Base-by-base conservation (phyloP, 2,113 vertebrate genomes). In the Stegastes partitus region DNA sequence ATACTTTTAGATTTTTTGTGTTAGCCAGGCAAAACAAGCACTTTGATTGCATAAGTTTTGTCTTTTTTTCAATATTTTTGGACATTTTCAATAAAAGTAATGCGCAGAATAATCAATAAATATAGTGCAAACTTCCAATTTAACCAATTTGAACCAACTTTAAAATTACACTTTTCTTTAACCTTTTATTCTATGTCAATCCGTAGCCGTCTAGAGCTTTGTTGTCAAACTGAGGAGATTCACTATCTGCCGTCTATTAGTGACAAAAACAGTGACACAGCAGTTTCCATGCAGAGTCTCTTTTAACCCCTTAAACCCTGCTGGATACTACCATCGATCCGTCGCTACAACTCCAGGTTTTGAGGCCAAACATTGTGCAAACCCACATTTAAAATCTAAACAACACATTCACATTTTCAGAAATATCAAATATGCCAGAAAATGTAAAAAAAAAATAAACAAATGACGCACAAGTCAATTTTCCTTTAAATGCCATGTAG, bases 261-360 rank as follows among this genome's bases (percentile, higher is more conserved):
- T 67, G 11, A n/a, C 5, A 56, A 42, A 67, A 3, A 75, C 31
- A 47, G 2, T 4, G 25, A 65, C n/a, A 59, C 39, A 79, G 50
- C 56, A 50, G 34, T 47, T 65, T 78, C 58, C 63, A 45, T 44
- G 45, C 57, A 50, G 47, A 68, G 44, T 45, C 21, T 45, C 14
- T 51, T 57, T 74, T 55, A 63, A 42, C 51, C 23, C 68, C 57
- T 31, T 47, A 49, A 82, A 70, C 65, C 62, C 64, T 42, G 39
- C 21, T 39, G 47, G 49, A 53, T 44, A 37, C 10, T 25, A 1
- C 0, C 1, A n/a, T 22, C 0, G 1, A 34, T 34, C 16, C 2
- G 0, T 50, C 61, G 9, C 26, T 22, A 14, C 56, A 57, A 14
- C 22, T 55, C 26, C 47, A 59, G 53, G 37, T 19, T 58, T 39